These are phyloP conservation scores for Phrynosoma blainvillii DNA, from an alignment of 2,113 vertebrate species.

Conservation along the genomic window DNA sequence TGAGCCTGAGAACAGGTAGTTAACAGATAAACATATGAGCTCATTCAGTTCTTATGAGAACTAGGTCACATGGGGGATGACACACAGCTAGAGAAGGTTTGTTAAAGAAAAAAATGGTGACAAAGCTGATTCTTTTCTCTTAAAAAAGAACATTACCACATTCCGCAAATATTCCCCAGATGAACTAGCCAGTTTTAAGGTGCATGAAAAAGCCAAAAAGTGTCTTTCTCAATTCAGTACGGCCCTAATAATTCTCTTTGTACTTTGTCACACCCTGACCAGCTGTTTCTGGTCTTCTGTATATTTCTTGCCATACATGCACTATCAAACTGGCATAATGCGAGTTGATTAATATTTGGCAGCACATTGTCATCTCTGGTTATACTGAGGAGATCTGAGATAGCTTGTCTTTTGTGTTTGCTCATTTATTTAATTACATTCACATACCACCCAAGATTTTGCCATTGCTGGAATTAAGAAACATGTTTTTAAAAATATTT, in stretches of 20 bases:
- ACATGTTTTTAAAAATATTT: background rate
- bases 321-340: constrained; percentile 38
- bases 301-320: constrained; percentile 41
- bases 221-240: background rate
- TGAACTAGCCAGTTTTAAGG: background rate
- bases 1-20: too few species aligned
- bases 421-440: constrained; percentile 42
- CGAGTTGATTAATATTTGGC: constrained; percentile 44
- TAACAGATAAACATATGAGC: too few species aligned
- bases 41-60: too few species aligned
- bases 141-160: background rate
- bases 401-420: constrained; percentile 53
- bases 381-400: constrained; percentile 1
- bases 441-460: constrained; percentile 17
- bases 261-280: background rate
- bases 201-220: background rate
- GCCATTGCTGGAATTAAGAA: background rate
- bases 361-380: background rate
- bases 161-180: background rate
- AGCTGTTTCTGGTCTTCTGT: constrained; percentile 19
- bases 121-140: background rate
- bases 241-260: background rate
- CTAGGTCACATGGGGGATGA: too few species aligned
- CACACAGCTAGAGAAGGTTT: background rate
- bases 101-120: background rate